Evolutionary conservation across 2,113 vertebrate species (phyloP).

Genomic region (Pangasianodon gigas): DNA sequence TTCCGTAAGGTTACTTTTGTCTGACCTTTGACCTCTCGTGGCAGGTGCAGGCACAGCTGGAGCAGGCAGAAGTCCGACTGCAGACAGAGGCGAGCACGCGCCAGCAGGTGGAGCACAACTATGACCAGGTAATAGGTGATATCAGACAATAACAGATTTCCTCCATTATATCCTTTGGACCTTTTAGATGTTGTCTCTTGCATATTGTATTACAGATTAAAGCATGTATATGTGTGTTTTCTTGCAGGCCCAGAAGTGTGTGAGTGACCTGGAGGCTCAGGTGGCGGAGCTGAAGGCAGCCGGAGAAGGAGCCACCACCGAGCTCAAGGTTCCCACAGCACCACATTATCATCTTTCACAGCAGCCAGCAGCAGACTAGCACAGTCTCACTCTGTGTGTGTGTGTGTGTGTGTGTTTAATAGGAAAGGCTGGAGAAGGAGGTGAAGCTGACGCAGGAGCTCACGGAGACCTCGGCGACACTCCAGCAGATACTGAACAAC

Average conservation of each 20-base stretch:
- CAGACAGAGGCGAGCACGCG: conserved; percentile 70
- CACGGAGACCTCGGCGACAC: conserved; percentile 73
- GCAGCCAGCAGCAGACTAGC: not conserved
- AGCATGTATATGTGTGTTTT: not conserved
- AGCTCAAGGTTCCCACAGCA: conserved; percentile 74
- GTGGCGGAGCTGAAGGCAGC: conserved; percentile 74
- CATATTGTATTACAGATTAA: not conserved
- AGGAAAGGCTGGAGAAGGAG: conserved; percentile 85
- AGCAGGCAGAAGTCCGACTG: conserved; percentile 61
- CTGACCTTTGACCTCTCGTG: conserved; percentile 16
- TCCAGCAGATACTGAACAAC: conserved; percentile 77
- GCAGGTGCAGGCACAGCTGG: conserved; percentile 75
- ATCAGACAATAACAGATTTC: not conserved
- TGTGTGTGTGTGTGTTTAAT: conserved; percentile 24
- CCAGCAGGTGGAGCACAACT: conserved; percentile 67
- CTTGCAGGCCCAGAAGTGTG: conserved; percentile 71
- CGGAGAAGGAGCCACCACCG: conserved; percentile 55
- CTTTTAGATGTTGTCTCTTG: not conserved
- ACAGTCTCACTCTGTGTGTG: not conserved
- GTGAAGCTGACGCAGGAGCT: conserved; percentile 79
- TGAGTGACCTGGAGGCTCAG: conserved; percentile 72
- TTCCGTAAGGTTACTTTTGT: not conserved
- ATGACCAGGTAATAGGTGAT: conserved; percentile 72
- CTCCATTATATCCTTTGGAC: not conserved
- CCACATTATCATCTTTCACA: not conserved